A percentile compares a stretch with the other conserved stretches of the same genome.
Evolutionary conservation across 2,113 vertebrate species (phyloP).

Genomic region (Athene noctua): DNA sequence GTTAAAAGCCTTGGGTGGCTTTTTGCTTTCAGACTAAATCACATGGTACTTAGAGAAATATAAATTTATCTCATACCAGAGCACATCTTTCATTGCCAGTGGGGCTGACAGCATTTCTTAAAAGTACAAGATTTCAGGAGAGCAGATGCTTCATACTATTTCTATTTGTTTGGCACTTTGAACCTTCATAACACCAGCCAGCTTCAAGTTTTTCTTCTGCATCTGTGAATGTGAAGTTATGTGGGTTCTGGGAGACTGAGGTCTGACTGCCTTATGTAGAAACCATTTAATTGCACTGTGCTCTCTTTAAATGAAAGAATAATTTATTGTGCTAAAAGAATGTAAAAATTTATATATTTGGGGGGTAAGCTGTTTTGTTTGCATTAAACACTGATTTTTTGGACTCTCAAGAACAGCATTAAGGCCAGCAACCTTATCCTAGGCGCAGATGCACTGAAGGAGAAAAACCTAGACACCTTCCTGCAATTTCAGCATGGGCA

Average conservation of each 20-base stretch:
- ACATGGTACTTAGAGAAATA: not conserved
- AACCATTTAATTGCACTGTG: not conserved
- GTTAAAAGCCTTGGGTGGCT: not conserved
- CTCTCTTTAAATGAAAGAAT: not conserved
- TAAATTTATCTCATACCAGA: not conserved
- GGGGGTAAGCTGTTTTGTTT: not conserved
- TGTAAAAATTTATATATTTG: fast-evolving
- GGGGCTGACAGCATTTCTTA: not conserved
- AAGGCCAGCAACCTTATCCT: not conserved
- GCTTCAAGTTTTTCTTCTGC: not conserved
- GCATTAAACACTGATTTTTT: not conserved
- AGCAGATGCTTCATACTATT: not conserved
- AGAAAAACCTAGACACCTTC: not conserved
- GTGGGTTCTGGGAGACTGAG: not conserved
- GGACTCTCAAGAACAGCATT: not conserved
- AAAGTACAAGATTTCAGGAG: not conserved
- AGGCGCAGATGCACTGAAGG: not conserved
- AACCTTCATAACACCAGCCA: not conserved
- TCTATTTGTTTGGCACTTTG: not conserved
- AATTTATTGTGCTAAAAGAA: not conserved
- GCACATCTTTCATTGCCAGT: not conserved
- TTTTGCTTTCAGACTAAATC: not conserved
- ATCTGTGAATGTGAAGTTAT: not conserved
- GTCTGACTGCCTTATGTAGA: not conserved
- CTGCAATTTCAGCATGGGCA: not conserved